Evolutionary conservation across 2,797 vertebrate genomes (phyloP), one percentile per base, ranked within the genome.

Genomic region (Ctenopoma multispine): DNA sequence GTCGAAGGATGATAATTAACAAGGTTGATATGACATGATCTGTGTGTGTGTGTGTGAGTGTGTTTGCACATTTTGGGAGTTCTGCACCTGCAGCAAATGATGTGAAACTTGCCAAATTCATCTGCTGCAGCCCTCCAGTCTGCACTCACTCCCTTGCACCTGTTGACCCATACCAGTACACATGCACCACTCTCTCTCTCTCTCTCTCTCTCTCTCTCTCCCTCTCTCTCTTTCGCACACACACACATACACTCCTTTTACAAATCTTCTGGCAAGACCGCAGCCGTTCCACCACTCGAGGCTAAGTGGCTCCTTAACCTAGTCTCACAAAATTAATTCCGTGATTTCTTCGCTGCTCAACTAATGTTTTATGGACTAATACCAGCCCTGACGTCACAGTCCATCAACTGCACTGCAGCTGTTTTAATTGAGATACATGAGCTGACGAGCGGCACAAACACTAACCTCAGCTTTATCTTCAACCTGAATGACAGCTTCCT

Each of bases 41-140:
- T 63, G 53, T 74, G 41, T 70, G 61, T 63, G 65, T 47, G 41
- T n/a, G 4, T 63, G 63, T 27, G 41, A 44, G 49, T 36, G 66
- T 64, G 44, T 72, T 65, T 81, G 71, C 46, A 56, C 65, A 48
- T 75, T 82, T 75, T 83, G 88, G 79, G 87, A 91, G 85, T 68
- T 63, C 63, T 81, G 90, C 92, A 92, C 91, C 92, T 94, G 91
- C 83, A 81, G 63, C 83, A 85, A 89, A 86, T 88, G 86, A 90
- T 89, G 85, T 88, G 85, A 90, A 89, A 80, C 61, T 70, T 67
- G 73, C 64, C 81, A 82, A 79, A 77, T 75, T 87, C 77, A 69
- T 84, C 69, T 69, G 77, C 70, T 63, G 65, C 58, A 63, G 78
- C 56, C 77, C 49, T 70, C 70, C 67, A 53, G 14, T 34, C 64